Evolutionary conservation across 2,888 invertebrate genomes (phyloP), one percentile per base, ranked within the genome.

Genomic region (Phlogophora meticulosa): DNA sequence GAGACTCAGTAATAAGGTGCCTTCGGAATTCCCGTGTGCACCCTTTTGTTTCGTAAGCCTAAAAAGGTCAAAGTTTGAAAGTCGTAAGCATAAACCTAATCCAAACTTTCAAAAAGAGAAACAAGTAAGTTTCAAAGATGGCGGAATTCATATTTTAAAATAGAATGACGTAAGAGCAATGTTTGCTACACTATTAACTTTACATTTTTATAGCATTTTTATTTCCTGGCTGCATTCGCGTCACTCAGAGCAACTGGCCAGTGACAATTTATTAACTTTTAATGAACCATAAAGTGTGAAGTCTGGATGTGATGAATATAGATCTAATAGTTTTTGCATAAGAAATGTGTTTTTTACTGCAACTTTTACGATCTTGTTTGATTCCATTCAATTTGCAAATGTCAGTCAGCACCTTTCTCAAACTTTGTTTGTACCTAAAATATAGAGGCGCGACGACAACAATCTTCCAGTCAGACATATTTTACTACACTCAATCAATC

Each of bases 151-250:
- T 43, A 48, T 53, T 72, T 74, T 24, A 58, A 72, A 71, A 17
- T 43, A 52, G 15, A 38, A 43, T 40, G 24, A 49, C 42, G 53
- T 32, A 28, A 34, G 3, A 42, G 32, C 28, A 17, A 36, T 45
- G 22, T 57, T 73, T 64, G 24, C 55, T 42, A 67, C 75, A 46
- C 40, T 36, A 52, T 74, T 52, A 24, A 42, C 20, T 74, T 71
- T 28, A 28, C 28, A 4, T 65, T 53, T 51, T 10, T 42, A 36
- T 34, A 56, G 36, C 17, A 36, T 15, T 48, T 67, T 40, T 48
- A 48, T 36, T 20, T 40, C 9, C 22, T 38, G 32, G 38, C 42
- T 49, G 38, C 52, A 66, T 48, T 17, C 42, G 53, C 57, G 48
- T 72, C 52, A 51, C 22, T 36, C 36, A 43, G 10, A 48, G 22